These are phyloP conservation scores for Drosophila arawakana DNA, from an alignment of 1,140 invertebrate species.

Conservation along the genomic window DNA sequence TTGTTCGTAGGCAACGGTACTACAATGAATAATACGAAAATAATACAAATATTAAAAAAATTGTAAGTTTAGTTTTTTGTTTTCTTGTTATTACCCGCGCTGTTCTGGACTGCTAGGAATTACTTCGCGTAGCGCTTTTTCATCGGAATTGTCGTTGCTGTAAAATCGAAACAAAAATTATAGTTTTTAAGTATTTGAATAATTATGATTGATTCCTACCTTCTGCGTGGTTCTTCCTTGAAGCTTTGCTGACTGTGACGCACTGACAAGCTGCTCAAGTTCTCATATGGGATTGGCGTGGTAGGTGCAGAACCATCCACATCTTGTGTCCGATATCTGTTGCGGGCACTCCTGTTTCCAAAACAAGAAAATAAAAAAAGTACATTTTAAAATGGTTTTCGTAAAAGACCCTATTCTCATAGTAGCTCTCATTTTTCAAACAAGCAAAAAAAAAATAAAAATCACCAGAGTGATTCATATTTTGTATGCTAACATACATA, in stretches of 20 bases:
- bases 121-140: too few species aligned
- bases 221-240: background rate
- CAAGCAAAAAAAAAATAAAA: too few species aligned
- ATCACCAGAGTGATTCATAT: too few species aligned
- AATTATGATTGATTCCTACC: background rate
- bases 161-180: too few species aligned
- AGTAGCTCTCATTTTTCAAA: too few species aligned
- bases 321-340: conserved; percentile 6
- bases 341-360: background rate
- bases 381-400: too few species aligned
- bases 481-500: too few species aligned
- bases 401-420: too few species aligned
- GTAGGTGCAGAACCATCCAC: background rate
- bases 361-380: background rate
- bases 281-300: conserved; percentile 9
- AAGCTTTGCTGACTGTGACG: background rate
- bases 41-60: background rate
- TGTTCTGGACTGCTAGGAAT: too few species aligned
- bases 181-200: too few species aligned
- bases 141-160: too few species aligned
- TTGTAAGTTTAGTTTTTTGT: background rate
- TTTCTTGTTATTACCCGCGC: background rate
- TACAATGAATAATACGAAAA: background rate
- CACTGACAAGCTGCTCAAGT: background rate
- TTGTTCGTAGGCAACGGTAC: background rate